phyloP scores from a whole-genome alignment of 2,797 vertebrate species.

The Enteromius radiatus region DNA sequence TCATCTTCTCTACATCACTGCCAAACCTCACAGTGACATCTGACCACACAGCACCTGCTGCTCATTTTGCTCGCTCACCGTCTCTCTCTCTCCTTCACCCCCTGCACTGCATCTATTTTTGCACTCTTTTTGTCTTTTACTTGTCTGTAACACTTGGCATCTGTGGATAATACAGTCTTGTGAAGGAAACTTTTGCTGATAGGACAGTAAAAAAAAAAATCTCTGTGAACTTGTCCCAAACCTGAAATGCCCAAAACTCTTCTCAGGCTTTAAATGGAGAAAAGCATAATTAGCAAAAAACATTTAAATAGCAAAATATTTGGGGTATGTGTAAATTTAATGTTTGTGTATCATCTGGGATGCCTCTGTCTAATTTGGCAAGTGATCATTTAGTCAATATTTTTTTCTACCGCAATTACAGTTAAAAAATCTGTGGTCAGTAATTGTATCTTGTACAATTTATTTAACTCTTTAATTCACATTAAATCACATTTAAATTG shows the following conservation, averaged over 20 bases:
- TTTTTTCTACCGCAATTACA: background rate
- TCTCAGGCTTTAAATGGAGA: background rate
- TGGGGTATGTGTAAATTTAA: background rate
- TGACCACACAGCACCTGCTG: conserved; percentile 40
- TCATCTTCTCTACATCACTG: conserved; percentile 49
- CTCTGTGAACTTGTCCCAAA: background rate
- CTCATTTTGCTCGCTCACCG: conserved; percentile 34
- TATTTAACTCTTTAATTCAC: background rate
- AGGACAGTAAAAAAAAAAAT: background rate
- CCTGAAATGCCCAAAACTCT: background rate
- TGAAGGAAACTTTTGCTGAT: background rate
- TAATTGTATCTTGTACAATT: background rate
- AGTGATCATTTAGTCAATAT: background rate
- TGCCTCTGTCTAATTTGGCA: background rate
- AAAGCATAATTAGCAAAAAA: background rate
- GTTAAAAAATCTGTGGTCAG: background rate
- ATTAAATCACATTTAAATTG: background rate
- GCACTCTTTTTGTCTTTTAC: conserved; percentile 11
- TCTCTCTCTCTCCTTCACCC: conserved; percentile 28
- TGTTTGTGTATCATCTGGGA: background rate
- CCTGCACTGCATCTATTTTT: background rate
- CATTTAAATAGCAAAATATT: background rate
- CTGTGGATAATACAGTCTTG: background rate
- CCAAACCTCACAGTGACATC: conserved; percentile 39
- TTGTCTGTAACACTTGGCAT: conserved; percentile 7